phyloP scores from a whole-genome alignment of 2,797 vertebrate genomes.

The Eidolon dupreanum region DNA sequence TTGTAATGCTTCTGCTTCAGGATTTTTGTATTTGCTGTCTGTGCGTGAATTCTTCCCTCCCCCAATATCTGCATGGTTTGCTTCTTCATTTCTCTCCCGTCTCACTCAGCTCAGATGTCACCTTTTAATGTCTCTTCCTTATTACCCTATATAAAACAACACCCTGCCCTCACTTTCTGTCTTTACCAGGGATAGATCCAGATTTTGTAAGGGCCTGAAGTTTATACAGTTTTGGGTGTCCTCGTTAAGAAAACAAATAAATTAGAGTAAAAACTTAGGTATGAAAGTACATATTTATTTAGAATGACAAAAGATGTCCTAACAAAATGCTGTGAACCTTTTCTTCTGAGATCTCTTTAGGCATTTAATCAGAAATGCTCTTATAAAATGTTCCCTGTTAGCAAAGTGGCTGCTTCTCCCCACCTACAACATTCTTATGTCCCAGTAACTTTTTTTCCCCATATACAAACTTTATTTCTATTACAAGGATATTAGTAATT shows the following conservation, averaged over 20 bases:
- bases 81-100: not conserved
- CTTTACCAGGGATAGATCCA: not conserved
- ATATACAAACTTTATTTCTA: no score
- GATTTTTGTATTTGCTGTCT: not conserved
- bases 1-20: not conserved
- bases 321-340: not conserved
- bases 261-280: constrained; percentile 2
- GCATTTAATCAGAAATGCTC: not conserved
- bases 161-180: not conserved
- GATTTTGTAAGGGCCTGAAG: not conserved
- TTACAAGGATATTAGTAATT: no score
- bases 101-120: not conserved
- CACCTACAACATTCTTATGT: not conserved
- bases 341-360: not conserved
- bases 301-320: not conserved
- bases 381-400: not conserved
- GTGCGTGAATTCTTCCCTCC: not conserved
- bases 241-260: constrained; percentile 19
- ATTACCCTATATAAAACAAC: not conserved
- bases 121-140: not conserved
- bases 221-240: not conserved
- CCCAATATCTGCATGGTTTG: not conserved
- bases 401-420: not conserved
- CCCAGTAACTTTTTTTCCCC: not conserved
- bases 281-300: constrained; percentile 14